These are phyloP conservation scores for Acrobasis repandana DNA, from an alignment of 2,888 invertebrate species.

Conservation along the genomic window DNA sequence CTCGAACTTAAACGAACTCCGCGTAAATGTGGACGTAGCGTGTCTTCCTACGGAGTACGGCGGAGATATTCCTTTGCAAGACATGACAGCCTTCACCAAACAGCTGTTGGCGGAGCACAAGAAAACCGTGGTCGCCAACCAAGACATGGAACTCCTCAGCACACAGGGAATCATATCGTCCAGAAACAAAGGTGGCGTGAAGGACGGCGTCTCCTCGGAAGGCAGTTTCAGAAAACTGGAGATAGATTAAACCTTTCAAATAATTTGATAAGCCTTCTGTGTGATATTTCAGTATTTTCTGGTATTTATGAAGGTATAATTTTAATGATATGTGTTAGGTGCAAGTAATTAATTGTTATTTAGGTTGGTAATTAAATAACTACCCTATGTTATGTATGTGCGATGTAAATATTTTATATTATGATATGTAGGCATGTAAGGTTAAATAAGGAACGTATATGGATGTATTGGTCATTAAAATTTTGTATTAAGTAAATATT, in stretches of 20 bases:
- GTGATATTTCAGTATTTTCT: conserved; percentile 23
- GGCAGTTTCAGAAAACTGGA: conserved; percentile 88
- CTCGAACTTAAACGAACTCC: conserved; percentile 82
- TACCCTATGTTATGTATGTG: not conserved
- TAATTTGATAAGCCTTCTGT: conserved; percentile 3
- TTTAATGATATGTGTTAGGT: not conserved
- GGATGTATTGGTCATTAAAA: not conserved
- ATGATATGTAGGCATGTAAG: not conserved
- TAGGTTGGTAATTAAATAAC: too few species aligned
- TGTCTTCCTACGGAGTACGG: conserved; percentile 89
- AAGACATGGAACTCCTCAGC: conserved; percentile 85
- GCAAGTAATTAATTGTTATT: too few species aligned
- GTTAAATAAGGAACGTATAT: not conserved
- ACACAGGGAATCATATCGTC: conserved; percentile 80
- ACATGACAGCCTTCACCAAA: conserved; percentile 88
- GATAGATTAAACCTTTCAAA: conserved; percentile 77
- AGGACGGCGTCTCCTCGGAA: conserved; percentile 63
- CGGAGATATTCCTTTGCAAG: conserved; percentile 86
- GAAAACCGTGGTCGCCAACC: conserved; percentile 82
- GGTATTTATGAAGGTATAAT: conserved; percentile 16
- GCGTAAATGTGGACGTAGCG: conserved; percentile 81
- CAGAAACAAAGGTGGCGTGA: conserved; percentile 50
- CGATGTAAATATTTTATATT: not conserved
- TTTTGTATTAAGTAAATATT: too few species aligned
- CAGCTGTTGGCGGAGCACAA: conserved; percentile 84